A percentile compares a stretch with the other conserved stretches of the same genome.
Conservation (phyloP, 1,140 invertebrate species). For the Psilanteris sp. region DNA sequence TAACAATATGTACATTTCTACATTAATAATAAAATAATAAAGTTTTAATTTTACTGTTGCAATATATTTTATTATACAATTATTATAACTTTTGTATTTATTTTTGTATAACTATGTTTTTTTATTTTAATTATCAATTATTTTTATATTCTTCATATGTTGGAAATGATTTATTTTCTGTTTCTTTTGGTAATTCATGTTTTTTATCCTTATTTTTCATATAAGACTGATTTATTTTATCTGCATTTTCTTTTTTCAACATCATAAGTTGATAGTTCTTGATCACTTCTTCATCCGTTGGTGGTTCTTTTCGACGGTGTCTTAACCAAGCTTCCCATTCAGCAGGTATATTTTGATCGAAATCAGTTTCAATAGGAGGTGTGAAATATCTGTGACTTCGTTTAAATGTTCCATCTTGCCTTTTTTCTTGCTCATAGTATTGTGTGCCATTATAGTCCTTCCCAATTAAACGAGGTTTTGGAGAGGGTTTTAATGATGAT, state of each 20-base stretch:
- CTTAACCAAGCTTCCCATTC: constrained; percentile 93
- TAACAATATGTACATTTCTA: too few relatives aligned
- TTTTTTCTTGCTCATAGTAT: constrained; percentile 87
- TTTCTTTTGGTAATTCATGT: neutral
- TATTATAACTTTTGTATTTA: too few relatives aligned
- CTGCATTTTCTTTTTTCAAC: constrained; percentile 87
- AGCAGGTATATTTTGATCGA: constrained; percentile 86
- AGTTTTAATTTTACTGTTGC: too few relatives aligned
- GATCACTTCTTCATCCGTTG: constrained; percentile 86
- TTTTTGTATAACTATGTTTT: too few relatives aligned
- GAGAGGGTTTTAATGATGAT: constrained; percentile 81
- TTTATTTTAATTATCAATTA: too few relatives aligned
- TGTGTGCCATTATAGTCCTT: constrained; percentile 89
- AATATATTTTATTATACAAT: too few relatives aligned
- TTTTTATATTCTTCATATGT: constrained; percentile 71
- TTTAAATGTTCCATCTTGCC: constrained; percentile 81
- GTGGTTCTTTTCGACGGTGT: constrained; percentile 84
- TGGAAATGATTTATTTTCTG: constrained; percentile 64
- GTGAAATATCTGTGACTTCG: constrained; percentile 86
- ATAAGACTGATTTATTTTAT: constrained; percentile 81
- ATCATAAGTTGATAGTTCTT: constrained; percentile 85
- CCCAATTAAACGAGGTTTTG: constrained; percentile 79
- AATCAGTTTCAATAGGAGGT: constrained; percentile 82
- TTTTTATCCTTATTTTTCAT: neutral
- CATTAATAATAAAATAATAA: too few relatives aligned